Base-by-base conservation (phyloP, 2,113 vertebrate genomes). In the Barnardius zonarius region DNA sequence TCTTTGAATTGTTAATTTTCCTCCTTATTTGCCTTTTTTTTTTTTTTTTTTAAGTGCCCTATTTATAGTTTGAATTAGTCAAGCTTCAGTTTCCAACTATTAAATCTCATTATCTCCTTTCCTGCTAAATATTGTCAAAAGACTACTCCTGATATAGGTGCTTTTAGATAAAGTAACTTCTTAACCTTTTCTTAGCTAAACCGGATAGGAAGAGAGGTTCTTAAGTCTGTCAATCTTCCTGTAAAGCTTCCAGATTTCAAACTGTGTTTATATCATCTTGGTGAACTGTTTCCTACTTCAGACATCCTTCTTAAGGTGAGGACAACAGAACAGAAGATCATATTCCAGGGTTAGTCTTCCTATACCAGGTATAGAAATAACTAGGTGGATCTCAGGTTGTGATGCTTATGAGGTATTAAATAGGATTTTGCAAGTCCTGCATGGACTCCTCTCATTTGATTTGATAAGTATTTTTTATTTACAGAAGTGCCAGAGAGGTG, bases 11-110 rank as follows among this genome's bases (percentile, higher is more conserved):
- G n/a, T n/a, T n/a, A n/a, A n/a, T n/a, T n/a, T n/a, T n/a, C n/a
- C n/a, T n/a, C n/a, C n/a, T n/a, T n/a, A n/a, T n/a, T n/a, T n/a
- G n/a, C n/a, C n/a, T n/a, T n/a, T 8, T 8, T 37, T 41, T 37
- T 31, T 77, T 46, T 93, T 92, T 93, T 92, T 96, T 92, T 86
- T 35, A 83, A 96, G 86, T 93, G 88, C 35, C 92, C 95, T 96
- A 93, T 97, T 97, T 96, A 96, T 97, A 94, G 96, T 96, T 96
- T 92, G 91, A 94, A 96, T 97, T 95, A 93, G 88, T 95, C 67
- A 79, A 91, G 91, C 92, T 96, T 96, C 93, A 74, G 80, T 93
- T 96, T 96, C 88, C 75, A 96, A 94, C 95, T 93, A 97, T 96
- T 96, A 94, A 59, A 96, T 91, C 95, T 96, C 91, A 92, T 96